Conservation (phyloP, 2,888 invertebrate genomes). For the Lycophotia porphyrea region DNA sequence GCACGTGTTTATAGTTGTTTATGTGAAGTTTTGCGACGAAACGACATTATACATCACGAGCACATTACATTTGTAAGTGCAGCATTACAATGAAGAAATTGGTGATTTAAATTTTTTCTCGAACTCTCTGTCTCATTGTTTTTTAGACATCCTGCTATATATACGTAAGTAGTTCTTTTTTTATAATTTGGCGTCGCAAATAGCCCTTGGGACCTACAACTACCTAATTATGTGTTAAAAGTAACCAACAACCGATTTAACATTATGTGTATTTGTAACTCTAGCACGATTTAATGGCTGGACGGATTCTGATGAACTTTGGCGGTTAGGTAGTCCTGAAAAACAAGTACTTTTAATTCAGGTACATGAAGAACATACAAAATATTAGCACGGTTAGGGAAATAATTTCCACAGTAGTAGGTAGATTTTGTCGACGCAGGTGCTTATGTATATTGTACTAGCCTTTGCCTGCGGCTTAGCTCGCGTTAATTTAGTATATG, state of each 20-base stretch:
- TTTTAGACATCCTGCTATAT: neutral
- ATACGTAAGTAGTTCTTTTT: neutral
- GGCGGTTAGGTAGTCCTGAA: neutral
- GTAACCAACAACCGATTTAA: neutral
- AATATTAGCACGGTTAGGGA: neutral
- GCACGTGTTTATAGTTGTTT: conserved; percentile 63
- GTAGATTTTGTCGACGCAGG: neutral
- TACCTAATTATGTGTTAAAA: neutral
- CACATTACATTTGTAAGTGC: conserved; percentile 40
- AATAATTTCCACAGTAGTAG: neutral
- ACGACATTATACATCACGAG: conserved; percentile 39
- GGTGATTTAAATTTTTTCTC: conserved; percentile 15
- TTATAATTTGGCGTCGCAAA: neutral
- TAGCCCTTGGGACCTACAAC: neutral
- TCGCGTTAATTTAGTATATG: too few species aligned
- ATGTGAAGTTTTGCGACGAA: conserved; percentile 50
- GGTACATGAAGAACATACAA: neutral
- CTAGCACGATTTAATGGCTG: neutral
- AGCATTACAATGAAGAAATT: conserved; percentile 38
- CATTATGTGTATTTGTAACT: neutral
- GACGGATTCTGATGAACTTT: neutral
- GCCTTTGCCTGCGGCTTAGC: too few species aligned
- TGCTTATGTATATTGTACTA: neutral
- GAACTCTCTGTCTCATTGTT: conserved; percentile 19
- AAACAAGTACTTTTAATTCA: neutral